Base-by-base conservation (phyloP, 1,140 invertebrate genomes). In the Rhagoletis pomonella region DNA sequence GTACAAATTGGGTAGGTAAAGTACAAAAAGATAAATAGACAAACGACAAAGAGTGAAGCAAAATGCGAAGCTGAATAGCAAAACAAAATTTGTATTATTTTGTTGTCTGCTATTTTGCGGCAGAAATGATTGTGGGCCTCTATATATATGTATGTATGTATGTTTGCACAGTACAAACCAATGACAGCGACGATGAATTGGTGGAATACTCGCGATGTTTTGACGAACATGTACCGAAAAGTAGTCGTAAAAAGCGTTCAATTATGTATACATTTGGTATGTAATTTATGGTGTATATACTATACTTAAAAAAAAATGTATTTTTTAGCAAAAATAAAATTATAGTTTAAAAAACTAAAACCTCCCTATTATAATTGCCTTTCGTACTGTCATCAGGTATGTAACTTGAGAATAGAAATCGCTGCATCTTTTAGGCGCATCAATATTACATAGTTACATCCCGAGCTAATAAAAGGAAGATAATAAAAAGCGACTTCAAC, bases 141-240 rank as follows among this genome's bases (percentile, higher is more conserved):
- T 55, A 55, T 55, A 55, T 10, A 55, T 55, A 19, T 50, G 44
- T 19, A 14, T 44, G 5, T 19, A 17, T 55, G 29, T 19, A 55
- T 81, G 73, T 81, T 81, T 44, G 17, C 44, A 3, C 58, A 29
- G 14, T 1, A 73, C 42, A 55, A 81, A 55, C 7, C 17, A 55
- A 50, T 19, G n/a, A 47, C n/a, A 62, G 7, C 42, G 19, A 81
- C 17, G 47, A 73, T 73, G 47, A 73, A 67, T 67, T 67, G 29
- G 12, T 67, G 64, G n/a, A 73, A 73, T 44, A 4, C 81, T 85
- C 58, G 81, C 39, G 81, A 91, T 90, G 91, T 91, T 91, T 91
- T 91, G 91, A 91, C 91, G 91, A 91, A 91, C 91, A 89, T 91
- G 91, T 91, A 91, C 91, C 89, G 90, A 91, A 89, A 90, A 90